Evolutionary conservation across 2,888 invertebrate species (phyloP), one percentile per base, ranked within the genome.

Genomic region (Coecobrya sp.): DNA sequence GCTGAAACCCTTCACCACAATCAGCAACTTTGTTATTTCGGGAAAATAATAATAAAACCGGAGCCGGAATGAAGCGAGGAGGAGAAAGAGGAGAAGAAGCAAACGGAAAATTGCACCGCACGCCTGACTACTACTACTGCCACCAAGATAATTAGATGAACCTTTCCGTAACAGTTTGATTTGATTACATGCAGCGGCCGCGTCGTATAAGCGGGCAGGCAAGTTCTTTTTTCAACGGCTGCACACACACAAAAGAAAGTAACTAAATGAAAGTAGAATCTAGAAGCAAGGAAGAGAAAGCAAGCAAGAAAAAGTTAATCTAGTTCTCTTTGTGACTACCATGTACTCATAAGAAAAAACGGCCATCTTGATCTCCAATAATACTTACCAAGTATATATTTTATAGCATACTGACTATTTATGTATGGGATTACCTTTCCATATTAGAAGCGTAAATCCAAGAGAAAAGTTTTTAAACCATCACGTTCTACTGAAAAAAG

Each of bases 111-210:
- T 59, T 55, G 30, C 27, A 36, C 59, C 13, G 59, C 55, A 81
- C 81, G 81, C 81, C 81, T 59, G 81, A 22, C 22, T 76, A 49
- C 76, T 49, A 13, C 42, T 81, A 16, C 30, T 30, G 65, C 30
- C 30, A 25, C 30, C 27, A 16, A 68, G 81, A 81, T 81, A 81
- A 81, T 81, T 81, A 81, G 81, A 81, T 81, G 81, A 81, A 59
- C 81, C 81, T 55, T 81, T 36, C 30, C 81, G 81, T 81, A 81
- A 81, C 81, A 81, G 81, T 81, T 81, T 81, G 81, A 81, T 81
- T 81, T 81, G 81, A 81, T 81, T 81, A 42, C n/a, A 10, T 25
- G 27, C 81, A 13, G 27, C 36, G 19, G n/a, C 10, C n/a, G 16
- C 30, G 13, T 11, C 22, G 19, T 55, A 81, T 81, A 30, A 30